Base-by-base conservation (phyloP, 2,113 vertebrate species). In the Otocyon megalotis region DNA sequence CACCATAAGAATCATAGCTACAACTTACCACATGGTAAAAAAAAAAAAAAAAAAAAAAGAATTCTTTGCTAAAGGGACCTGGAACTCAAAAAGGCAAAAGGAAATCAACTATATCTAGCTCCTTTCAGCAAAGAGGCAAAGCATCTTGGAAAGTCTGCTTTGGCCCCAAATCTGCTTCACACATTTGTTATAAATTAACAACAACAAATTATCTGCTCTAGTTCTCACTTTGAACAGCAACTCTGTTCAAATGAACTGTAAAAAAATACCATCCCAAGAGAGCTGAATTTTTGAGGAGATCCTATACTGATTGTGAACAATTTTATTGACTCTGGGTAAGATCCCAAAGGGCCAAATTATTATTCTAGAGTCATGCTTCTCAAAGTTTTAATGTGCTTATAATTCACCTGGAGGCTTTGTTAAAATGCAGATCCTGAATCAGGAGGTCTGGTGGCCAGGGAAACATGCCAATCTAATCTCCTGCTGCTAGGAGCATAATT, bases 171-270 rank as follows among this genome's bases (percentile, higher is more conserved):
- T 35, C 28, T 20, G 88, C 43, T 95, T 79, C 35, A 54, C 84
- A 92, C 53, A 82, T 88, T 88, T 92, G 37, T 67, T 81, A 48
- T 53, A 94, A 95, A 95, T 89, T 93, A 95, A 85, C n/a, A 92
- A 58, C 37, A 77, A 93, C 80, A 94, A 84, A 89, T 89, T 93
- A 90, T 58, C 67, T 90, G 62, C 56, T 95, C 85, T 90, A 76
- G 56, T 97, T 95, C 69, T 97, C 63, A 77, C 88, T 92, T 15
- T 48, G 87, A 93, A 28, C 13, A 80, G 85, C 53, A 76, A 81
- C 53, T 97, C 65, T 92, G 26, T 43, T 90, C 56, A 94, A 80
- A 94, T 74, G 62, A 95, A 94, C 56, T 88, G 67, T 37, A 53
- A 94, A 96, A 96, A 85, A 63, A 71, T 24, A 58, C 11, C 50